A percentile compares a stretch with the other conserved stretches of the same genome.
phyloP scores from a whole-genome alignment of 1,140 invertebrate species.

The Listronotus bonariensis region DNA sequence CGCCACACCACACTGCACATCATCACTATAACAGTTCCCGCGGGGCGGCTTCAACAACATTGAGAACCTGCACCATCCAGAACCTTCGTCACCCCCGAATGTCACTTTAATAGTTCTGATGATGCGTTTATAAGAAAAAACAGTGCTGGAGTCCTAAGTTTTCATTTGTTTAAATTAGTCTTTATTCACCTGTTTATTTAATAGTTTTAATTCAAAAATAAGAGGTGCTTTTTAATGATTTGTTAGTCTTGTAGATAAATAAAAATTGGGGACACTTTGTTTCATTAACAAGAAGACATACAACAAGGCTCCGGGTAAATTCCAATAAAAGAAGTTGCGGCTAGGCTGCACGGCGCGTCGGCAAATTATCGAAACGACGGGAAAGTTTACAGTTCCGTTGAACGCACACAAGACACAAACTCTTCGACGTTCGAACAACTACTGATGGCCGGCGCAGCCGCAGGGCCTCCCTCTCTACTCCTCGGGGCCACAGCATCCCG shows the following conservation, averaged over 20 bases:
- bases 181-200: too few relatives aligned
- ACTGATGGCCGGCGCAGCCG: constrained; percentile 51
- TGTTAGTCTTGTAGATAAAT: too few relatives aligned
- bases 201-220: too few relatives aligned
- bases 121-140: constrained; percentile 1
- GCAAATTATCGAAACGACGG: constrained; percentile 7
- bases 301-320: background rate
- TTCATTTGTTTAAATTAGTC: too few relatives aligned
- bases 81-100: background rate
- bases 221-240: too few relatives aligned
- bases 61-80: constrained; percentile 31
- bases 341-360: constrained; percentile 1
- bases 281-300: background rate
- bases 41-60: constrained; percentile 41
- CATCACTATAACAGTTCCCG: constrained; percentile 46
- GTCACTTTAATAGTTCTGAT: background rate
- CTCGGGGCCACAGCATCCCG: constrained; percentile 46
- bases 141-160: background rate
- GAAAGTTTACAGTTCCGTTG: constrained; percentile 5
- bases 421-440: constrained; percentile 46
- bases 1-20: constrained; percentile 60
- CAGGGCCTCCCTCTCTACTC: constrained; percentile 47
- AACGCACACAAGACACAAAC: constrained; percentile 36
- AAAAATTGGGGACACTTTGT: background rate
- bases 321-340: background rate